Percentiles rank a stretch among this genome's conserved stretches.
Evolutionary conservation across 2,113 vertebrate genomes (phyloP).

Genomic region (Gracilinanus agilis): DNA sequence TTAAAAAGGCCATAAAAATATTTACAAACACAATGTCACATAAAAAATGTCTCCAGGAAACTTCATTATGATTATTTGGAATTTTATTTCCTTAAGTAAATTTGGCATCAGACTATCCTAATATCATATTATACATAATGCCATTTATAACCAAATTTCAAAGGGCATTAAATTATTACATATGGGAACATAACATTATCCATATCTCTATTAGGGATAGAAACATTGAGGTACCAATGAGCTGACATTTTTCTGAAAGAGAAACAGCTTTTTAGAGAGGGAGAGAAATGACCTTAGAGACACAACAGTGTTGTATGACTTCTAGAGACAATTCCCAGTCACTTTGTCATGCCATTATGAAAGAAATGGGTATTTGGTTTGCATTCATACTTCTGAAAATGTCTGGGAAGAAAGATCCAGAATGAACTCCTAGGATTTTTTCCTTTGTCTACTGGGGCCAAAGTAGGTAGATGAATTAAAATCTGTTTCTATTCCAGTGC

Average conservation of each 20-base stretch:
- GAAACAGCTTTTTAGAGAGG: not conserved
- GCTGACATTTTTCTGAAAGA: not conserved
- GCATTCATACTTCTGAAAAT: not conserved
- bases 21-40: not conserved
- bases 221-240: not conserved
- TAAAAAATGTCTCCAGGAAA: not conserved
- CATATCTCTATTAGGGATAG: not conserved
- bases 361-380: not conserved
- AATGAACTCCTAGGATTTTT: too few relatives aligned
- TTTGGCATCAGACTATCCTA: conserved; percentile 8
- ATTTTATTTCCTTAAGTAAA: conserved; percentile 19
- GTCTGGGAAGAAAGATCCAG: not conserved
- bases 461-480: not conserved
- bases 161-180: not conserved
- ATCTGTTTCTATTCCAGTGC: not conserved
- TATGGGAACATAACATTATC: not conserved
- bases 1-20: conserved; percentile 1
- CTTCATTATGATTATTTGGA: not conserved
- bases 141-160: not conserved
- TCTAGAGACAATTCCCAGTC: not conserved
- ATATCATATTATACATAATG: not conserved
- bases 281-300: not conserved
- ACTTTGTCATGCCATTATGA: not conserved
- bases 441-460: not conserved
- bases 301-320: not conserved